These are phyloP conservation scores for Pygmarrhopalites habei DNA, from an alignment of 1,140 invertebrate species.

Conservation along the genomic window DNA sequence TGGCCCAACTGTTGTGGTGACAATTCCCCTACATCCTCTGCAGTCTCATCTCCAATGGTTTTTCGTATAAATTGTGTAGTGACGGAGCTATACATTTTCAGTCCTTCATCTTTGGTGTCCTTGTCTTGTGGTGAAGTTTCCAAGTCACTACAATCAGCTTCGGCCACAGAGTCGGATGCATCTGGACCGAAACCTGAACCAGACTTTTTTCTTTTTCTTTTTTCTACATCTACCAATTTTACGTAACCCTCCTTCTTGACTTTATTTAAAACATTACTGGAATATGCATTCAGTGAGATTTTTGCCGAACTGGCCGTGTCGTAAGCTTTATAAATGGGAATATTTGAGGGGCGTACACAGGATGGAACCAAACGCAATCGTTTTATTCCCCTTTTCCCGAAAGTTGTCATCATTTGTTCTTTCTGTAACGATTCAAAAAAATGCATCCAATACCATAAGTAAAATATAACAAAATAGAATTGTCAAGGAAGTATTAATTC, in stretches of 20 bases:
- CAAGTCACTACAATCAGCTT: constrained; percentile 25
- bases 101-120: constrained; percentile 2
- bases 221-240: constrained; percentile 16
- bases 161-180: constrained; percentile 18
- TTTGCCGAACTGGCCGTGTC: constrained; percentile 34
- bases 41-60: background rate
- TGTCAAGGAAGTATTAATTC: too few species aligned
- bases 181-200: constrained; percentile 1
- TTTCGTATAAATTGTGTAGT: background rate
- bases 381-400: constrained; percentile 26
- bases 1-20: too few species aligned
- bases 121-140: background rate
- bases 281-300: constrained; percentile 31
- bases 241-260: constrained; percentile 13
- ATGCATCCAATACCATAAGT: background rate
- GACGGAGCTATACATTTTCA: background rate
- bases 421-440: constrained; percentile 23
- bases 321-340: constrained; percentile 31
- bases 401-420: constrained; percentile 30
- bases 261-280: constrained; percentile 25
- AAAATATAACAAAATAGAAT: background rate
- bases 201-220: constrained; percentile 22
- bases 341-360: constrained; percentile 10
- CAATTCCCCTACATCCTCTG: background rate
- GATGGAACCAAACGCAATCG: constrained; percentile 29